A percentile compares a stretch with the other conserved stretches of the same genome.
These are phyloP conservation scores for Erynnis tages DNA, from an alignment of 2,888 invertebrate genomes.

Conservation along the genomic window DNA sequence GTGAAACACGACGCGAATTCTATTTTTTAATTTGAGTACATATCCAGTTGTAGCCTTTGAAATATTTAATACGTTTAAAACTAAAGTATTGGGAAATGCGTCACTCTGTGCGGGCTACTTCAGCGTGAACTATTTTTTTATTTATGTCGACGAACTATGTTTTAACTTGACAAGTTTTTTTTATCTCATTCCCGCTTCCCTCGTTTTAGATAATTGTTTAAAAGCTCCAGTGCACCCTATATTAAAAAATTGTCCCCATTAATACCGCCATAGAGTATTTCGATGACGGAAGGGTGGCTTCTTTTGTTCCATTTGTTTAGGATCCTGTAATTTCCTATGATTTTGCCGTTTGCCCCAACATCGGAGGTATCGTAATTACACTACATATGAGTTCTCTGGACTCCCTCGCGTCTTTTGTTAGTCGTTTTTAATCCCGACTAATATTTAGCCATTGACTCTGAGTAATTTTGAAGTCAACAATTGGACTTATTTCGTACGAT, in stretches of 20 bases:
- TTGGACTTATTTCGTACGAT: no score
- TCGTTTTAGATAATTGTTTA: conserved; percentile 51
- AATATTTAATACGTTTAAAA: conserved; percentile 16
- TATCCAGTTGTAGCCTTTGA: conserved; percentile 24
- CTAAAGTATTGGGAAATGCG: conserved; percentile 19
- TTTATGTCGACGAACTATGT: conserved; percentile 9
- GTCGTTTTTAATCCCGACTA: conserved; percentile 61
- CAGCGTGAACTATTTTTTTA: conserved; percentile 2
- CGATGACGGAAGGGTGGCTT: conserved; percentile 50
- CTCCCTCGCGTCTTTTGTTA: conserved; percentile 61
- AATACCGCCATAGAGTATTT: conserved; percentile 52
- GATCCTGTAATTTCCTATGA: conserved; percentile 76
- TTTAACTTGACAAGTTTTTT: not conserved
- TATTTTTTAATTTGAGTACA: conserved; percentile 27
- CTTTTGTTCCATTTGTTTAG: conserved; percentile 66
- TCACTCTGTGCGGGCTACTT: not conserved
- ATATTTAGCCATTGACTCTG: conserved; percentile 23
- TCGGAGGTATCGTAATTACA: conserved; percentile 60
- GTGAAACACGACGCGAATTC: conserved; percentile 21
- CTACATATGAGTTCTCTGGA: conserved; percentile 59
- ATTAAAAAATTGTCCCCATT: conserved; percentile 76
- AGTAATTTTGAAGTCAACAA: conserved; percentile 22
- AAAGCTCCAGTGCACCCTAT: conserved; percentile 60
- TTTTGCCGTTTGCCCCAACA: conserved; percentile 63
- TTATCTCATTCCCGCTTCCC: conserved; percentile 8